A percentile compares a stretch with the other conserved stretches of the same genome.
phyloP scores from a whole-genome alignment of 2,113 vertebrate species.

The Montifringilla adamsi region DNA sequence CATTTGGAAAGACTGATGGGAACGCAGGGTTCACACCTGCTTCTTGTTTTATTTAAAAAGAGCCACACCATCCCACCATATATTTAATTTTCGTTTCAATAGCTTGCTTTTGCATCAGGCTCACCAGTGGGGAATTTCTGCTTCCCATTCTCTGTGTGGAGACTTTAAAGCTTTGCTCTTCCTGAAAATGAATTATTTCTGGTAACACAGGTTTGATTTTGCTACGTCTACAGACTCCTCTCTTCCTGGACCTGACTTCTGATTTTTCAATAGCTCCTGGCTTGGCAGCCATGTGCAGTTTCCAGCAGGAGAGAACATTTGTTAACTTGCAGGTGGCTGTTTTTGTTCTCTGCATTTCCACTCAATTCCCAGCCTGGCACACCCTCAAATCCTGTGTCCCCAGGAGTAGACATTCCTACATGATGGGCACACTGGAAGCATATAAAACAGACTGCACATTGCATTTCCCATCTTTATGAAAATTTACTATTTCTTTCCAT shows the following conservation, averaged over 20 bases:
- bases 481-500: not conserved
- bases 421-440: not conserved
- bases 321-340: not conserved
- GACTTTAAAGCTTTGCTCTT: not conserved
- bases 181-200: not conserved
- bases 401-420: not conserved
- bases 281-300: not conserved
- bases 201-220: not conserved
- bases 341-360: not conserved
- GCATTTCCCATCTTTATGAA: not conserved
- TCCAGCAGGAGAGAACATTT: slow-evolving; percentile 18
- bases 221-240: not conserved
- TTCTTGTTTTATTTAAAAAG: not conserved
- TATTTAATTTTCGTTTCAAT: slow-evolving; percentile 25
- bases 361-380: not conserved
- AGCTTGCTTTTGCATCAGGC: not conserved
- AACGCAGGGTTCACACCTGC: not conserved
- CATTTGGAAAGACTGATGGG: not conserved
- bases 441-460: not conserved
- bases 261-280: not conserved
- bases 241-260: not conserved
- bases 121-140: not conserved
- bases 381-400: not conserved
- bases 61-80: not conserved
- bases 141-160: not conserved